Conservation (phyloP, 2,888 invertebrate species). For the Achlya flavicornis region DNA sequence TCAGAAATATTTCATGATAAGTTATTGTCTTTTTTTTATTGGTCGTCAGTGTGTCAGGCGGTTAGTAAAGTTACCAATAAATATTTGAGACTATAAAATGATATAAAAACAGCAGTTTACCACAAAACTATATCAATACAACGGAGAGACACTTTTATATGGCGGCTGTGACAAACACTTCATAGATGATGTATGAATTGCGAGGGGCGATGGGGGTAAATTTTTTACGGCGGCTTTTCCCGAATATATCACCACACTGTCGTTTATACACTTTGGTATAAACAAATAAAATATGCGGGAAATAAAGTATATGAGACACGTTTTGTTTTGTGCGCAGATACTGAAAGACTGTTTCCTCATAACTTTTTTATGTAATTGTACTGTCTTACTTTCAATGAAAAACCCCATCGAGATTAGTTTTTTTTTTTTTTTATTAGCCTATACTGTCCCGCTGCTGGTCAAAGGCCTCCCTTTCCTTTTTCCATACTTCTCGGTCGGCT, state of each 20-base stretch:
- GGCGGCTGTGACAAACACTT: slow-evolving; percentile 40
- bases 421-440: too few relatives aligned
- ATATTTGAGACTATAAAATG: neutral
- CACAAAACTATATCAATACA: slow-evolving; percentile 1
- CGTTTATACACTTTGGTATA: slow-evolving; percentile 37
- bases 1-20: too few relatives aligned
- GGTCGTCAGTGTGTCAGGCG: too few relatives aligned
- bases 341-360: neutral
- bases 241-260: slow-evolving; percentile 41
- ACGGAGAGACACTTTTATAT: neutral
- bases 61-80: too few relatives aligned
- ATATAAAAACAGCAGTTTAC: neutral
- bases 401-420: too few relatives aligned
- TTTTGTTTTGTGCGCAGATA: neutral
- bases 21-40: too few relatives aligned
- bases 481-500: too few relatives aligned
- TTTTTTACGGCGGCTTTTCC: slow-evolving; percentile 40
- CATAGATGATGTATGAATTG: slow-evolving; percentile 46
- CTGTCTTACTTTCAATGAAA: too few relatives aligned
- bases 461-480: too few relatives aligned
- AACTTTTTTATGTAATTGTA: neutral
- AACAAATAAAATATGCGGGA: slow-evolving; percentile 40
- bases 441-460: too few relatives aligned
- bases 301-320: neutral
- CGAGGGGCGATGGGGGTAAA: slow-evolving; percentile 38